These are phyloP conservation scores for Monarcha castaneiventris DNA, from an alignment of 2,113 vertebrate species.

Conservation along the genomic window DNA sequence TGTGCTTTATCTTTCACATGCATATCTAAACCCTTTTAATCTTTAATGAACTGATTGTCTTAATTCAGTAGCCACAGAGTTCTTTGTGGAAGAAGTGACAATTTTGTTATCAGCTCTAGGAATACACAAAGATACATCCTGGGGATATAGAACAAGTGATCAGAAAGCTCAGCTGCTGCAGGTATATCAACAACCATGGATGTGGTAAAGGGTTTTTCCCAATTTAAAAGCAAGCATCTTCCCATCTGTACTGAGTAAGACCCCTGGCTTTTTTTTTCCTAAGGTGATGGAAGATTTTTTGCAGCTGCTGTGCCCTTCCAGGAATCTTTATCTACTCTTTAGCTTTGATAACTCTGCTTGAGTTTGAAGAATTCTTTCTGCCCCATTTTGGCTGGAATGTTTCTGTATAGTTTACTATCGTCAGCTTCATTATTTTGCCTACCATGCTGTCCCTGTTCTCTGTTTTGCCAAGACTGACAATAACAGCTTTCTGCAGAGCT, in stretches of 20 bases:
- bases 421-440: background rate
- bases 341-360: background rate
- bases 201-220: background rate
- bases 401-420: background rate
- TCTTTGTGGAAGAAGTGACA: background rate
- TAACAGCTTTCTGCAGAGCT: background rate
- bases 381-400: background rate
- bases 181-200: background rate
- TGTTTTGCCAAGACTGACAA: background rate
- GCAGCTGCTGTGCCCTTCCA: conserved; percentile 14
- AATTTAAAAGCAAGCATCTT: background rate
- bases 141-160: background rate
- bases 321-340: background rate
- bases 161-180: background rate
- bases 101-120: background rate
- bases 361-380: background rate
- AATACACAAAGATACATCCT: background rate
- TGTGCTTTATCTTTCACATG: conserved; percentile 16
- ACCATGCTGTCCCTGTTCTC: background rate
- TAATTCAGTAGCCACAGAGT: background rate
- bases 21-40: conserved; percentile 8
- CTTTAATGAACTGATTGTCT: conserved; percentile 9
- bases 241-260: background rate
- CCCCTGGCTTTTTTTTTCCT: background rate
- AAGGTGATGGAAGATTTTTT: conserved; percentile 11